These are phyloP conservation scores for Globicephala melas DNA, from an alignment of 2,113 vertebrate species.

Conservation along the genomic window DNA sequence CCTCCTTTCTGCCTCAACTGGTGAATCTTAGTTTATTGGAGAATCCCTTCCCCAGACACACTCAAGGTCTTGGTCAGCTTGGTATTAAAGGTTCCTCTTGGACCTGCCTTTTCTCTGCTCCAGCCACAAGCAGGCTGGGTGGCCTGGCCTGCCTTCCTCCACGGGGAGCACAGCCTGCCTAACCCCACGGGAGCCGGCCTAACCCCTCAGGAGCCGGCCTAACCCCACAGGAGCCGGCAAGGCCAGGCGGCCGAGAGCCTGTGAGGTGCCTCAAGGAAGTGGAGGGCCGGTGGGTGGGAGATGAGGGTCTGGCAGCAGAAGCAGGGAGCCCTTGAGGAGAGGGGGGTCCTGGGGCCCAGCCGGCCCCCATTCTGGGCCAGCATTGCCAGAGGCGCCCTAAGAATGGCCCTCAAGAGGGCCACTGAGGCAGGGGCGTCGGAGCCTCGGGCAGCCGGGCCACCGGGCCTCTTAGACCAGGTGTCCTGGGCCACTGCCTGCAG, in stretches of 20 bases:
- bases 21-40: neutral
- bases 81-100: neutral
- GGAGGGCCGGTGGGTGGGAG: accelerated
- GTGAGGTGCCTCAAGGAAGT: neutral
- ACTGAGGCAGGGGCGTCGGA: accelerated
- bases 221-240: too few species aligned
- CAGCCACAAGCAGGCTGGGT: neutral
- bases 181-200: neutral
- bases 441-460: neutral
- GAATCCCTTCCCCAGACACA: neutral
- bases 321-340: neutral
- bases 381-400: neutral
- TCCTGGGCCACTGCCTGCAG: neutral
- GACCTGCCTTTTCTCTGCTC: neutral
- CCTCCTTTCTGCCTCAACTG: neutral
- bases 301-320: too few species aligned
- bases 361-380: neutral
- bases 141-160: neutral
- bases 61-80: neutral
- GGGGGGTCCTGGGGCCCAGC: neutral
- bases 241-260: neutral
- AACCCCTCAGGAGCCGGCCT: neutral
- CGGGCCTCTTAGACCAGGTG: neutral
- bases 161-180: neutral
- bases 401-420: neutral